Evolutionary conservation across 2,888 invertebrate species (phyloP), one percentile per base, ranked within the genome.

Genomic region (Anarsia innoxiella): DNA sequence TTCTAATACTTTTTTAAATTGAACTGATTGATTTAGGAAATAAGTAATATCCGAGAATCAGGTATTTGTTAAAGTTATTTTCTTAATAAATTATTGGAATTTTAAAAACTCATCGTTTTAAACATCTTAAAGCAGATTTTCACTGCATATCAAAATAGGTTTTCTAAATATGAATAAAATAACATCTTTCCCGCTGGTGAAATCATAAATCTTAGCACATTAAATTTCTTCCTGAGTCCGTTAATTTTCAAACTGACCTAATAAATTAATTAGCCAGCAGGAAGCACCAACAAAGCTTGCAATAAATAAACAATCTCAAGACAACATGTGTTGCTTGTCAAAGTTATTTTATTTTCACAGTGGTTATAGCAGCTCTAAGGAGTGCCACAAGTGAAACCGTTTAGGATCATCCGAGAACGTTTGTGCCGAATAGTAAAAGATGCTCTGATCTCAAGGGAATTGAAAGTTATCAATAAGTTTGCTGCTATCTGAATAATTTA

Each of bases 401-500:
- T 79, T 75, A 77, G 72, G 71, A 67, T 58, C 61, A 66, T 71
- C 69, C 53, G 64, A 54, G 56, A 67, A 67, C 66, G 65, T 70
- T 68, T 70, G 61, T 65, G 60, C 56, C 58, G 55, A 66, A 65
- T 56, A 63, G 70, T 73, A 67, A 73, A 80, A 80, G 70, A 77
- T 69, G 72, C 63, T 66, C 53, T 64, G 64, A 67, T 67, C 71
- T 69, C 70, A 59, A 53, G 66, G 58, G 69, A 65, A 69, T 72
- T 72, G n/a, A 67, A 65, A 75, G 69, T 76, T 77, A 79, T 75
- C 80, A 78, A 80, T 82, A 77, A 71, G 68, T 74, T 75, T 63
- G 56, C 66, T 69, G 68, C 72, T 66, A 66, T 66, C 63, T 61
- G 60, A 60, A 68, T 71, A 64, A 66, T 64, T 68, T 61, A 48